Conservation (phyloP, 2,797 vertebrate species). For the Pogoniulus pusillus region DNA sequence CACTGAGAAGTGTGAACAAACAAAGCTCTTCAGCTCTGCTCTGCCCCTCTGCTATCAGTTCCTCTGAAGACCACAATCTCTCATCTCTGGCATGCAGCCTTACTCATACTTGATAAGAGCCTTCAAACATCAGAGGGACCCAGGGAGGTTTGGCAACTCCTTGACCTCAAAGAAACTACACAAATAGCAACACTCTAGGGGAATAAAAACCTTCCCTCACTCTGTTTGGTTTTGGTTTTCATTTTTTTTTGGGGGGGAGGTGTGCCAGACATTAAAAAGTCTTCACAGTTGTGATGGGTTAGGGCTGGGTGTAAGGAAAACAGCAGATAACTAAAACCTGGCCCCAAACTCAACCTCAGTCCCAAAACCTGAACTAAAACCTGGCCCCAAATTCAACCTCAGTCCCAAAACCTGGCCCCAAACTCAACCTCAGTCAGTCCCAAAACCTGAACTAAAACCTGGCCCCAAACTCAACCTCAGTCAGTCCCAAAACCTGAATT, state of each 20-base stretch:
- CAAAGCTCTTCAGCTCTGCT: not conserved
- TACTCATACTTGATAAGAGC: not conserved
- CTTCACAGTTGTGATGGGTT: not conserved
- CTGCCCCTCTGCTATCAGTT: slow-evolving; percentile 20
- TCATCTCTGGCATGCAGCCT: slow-evolving; percentile 28
- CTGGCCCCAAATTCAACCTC: too few species aligned
- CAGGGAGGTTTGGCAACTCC: slow-evolving; percentile 1
- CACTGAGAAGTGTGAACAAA: not conserved
- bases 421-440: too few species aligned
- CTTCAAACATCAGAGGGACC: slow-evolving; percentile 18
- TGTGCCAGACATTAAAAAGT: not conserved
- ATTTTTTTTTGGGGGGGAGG: not conserved
- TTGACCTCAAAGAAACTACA: not conserved
- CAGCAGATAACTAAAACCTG: not conserved
- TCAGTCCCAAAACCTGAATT: too few species aligned
- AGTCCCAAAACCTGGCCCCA: too few species aligned
- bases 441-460: too few species aligned
- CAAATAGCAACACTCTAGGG: not conserved
- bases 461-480: too few species aligned
- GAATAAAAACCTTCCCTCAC: not conserved
- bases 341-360: not conserved
- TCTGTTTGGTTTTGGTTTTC: not conserved
- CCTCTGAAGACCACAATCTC: slow-evolving; percentile 45
- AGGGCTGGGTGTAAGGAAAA: not conserved
- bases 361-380: too few species aligned